These are phyloP conservation scores for Cricetomys ansorgei DNA, from an alignment of 2,113 vertebrate species.

Conservation along the genomic window DNA sequence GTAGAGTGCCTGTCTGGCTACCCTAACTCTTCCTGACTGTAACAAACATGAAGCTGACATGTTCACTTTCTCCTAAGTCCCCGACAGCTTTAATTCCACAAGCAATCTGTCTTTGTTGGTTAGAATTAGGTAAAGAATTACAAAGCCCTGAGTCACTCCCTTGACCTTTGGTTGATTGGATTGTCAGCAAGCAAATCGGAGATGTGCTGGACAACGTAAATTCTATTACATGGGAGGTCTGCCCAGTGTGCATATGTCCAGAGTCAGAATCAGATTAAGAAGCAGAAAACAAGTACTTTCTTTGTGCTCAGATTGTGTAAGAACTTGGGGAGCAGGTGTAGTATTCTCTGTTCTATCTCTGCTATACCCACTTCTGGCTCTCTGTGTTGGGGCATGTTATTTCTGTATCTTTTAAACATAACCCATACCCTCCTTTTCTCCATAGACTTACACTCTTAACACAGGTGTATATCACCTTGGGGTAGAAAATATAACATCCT, in stretches of 20 bases:
- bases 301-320: background rate
- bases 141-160: slow-evolving; percentile 45
- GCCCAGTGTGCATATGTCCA: background rate
- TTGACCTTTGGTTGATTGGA: slow-evolving; percentile 54
- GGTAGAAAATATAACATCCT: background rate
- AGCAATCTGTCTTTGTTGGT: slow-evolving; percentile 63
- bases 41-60: background rate
- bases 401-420: background rate
- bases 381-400: background rate
- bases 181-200: slow-evolving; percentile 40
- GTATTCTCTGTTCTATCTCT: background rate
- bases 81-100: slow-evolving; percentile 55
- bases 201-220: background rate
- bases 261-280: background rate
- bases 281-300: slow-evolving; percentile 5
- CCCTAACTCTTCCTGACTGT: background rate
- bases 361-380: background rate
- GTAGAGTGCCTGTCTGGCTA: background rate
- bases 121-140: slow-evolving; percentile 51
- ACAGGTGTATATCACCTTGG: background rate
- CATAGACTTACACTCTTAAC: background rate
- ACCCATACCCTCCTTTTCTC: background rate
- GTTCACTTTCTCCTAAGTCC: slow-evolving; percentile 32
- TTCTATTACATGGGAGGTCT: background rate
- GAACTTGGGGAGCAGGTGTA: background rate